phyloP scores from a whole-genome alignment of 2,797 vertebrate species.

The Spondyliosoma cantharus region DNA sequence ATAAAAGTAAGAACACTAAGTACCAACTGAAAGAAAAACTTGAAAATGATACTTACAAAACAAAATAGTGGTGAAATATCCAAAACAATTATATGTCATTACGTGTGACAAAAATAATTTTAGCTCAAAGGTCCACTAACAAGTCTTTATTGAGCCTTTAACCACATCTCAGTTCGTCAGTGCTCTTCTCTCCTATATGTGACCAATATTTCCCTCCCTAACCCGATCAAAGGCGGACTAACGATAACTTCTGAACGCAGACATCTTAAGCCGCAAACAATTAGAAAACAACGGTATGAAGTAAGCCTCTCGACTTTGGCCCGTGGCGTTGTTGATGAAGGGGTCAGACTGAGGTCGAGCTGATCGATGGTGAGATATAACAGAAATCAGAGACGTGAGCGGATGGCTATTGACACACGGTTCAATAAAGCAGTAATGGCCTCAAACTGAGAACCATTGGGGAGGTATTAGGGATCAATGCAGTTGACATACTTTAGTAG shows the following conservation, averaged over 20 bases:
- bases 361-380: constrained; percentile 60
- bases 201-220: neutral
- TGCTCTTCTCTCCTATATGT: no score
- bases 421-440: constrained; percentile 76
- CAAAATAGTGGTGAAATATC: neutral
- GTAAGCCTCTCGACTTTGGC: constrained; percentile 4
- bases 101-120: neutral
- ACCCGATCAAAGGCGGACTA: neutral
- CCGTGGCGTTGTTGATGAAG: constrained; percentile 22
- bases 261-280: constrained; percentile 1
- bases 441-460: constrained; percentile 63
- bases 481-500: constrained; percentile 39
- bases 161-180: no score
- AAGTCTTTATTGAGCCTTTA: no score
- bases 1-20: no score
- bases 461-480: constrained; percentile 67
- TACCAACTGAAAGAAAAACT: no score
- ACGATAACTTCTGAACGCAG: neutral
- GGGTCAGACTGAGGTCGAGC: constrained; percentile 52
- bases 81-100: neutral
- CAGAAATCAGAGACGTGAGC: constrained; percentile 60
- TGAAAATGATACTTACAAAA: no score
- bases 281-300: constrained; percentile 9
- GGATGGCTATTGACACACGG: constrained; percentile 67
- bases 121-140: neutral